Evolutionary conservation across 2,113 vertebrate species (phyloP).

Genomic region (Dolichallabes microphthalmus): DNA sequence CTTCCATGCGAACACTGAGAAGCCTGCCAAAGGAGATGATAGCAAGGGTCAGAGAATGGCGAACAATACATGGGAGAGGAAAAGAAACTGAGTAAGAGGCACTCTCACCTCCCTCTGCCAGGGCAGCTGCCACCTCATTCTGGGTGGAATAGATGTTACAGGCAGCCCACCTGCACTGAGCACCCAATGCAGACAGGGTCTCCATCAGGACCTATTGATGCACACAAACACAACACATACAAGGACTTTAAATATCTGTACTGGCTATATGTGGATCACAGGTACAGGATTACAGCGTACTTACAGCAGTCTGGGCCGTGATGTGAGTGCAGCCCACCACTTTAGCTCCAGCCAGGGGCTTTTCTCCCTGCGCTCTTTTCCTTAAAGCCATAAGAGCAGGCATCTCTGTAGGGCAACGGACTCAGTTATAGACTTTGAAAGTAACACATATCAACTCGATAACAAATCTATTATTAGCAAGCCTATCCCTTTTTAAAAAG

Average conservation of each 20-base stretch:
- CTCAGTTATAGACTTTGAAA: background rate
- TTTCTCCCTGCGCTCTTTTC: slow-evolving; percentile 98
- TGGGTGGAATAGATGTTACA: slow-evolving; percentile 99
- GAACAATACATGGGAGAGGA: background rate
- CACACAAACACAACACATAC: slow-evolving; percentile 1
- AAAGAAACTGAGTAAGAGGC: slow-evolving; percentile 4
- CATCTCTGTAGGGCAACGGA: slow-evolving; percentile 79
- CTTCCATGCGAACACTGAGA: slow-evolving; percentile 98
- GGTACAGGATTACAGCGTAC: slow-evolving; percentile 49
- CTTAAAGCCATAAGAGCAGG: slow-evolving; percentile 95
- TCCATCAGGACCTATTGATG: slow-evolving; percentile 89
- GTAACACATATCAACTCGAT: background rate
- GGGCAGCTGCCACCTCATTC: slow-evolving; percentile 93
- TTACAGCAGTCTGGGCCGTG: slow-evolving; percentile 95
- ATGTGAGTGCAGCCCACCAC: slow-evolving; percentile 98
- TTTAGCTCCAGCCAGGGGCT: slow-evolving; percentile 94
- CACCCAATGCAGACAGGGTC: slow-evolving; percentile 89
- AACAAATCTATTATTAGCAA: background rate
- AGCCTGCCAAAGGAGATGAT: slow-evolving; percentile 69
- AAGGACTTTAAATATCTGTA: background rate
- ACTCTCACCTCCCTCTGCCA: slow-evolving; percentile 88
- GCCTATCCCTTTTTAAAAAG: background rate
- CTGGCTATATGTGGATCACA: background rate
- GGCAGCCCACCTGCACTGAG: slow-evolving; percentile 96
- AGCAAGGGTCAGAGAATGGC: background rate